phyloP scores from a whole-genome alignment of 2,113 vertebrate genomes.

The Loxodonta africana region DNA sequence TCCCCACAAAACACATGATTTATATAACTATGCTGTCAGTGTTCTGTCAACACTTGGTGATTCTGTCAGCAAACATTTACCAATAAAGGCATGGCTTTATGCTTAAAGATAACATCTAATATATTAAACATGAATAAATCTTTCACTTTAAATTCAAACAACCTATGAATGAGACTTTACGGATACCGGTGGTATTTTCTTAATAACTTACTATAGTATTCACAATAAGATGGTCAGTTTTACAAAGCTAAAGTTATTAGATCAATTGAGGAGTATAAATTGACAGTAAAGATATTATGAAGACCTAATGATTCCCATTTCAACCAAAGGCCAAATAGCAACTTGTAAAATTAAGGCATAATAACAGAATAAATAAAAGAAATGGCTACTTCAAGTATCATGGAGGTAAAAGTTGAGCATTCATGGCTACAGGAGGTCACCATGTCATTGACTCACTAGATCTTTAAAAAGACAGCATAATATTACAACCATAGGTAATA shows the following conservation, averaged over 20 bases:
- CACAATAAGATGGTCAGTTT: constrained; percentile 9
- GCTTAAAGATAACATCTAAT: not conserved
- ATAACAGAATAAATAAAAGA: constrained; percentile 51
- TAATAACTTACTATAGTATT: not conserved
- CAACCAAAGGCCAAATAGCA: not conserved
- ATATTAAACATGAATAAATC: not conserved
- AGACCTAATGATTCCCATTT: not conserved
- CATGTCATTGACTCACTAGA: not conserved
- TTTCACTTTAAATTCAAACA: constrained; percentile 11
- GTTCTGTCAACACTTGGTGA: not conserved
- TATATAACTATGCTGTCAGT: not conserved
- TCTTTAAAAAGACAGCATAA: not conserved
- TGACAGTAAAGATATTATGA: not conserved
- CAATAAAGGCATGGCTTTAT: not conserved
- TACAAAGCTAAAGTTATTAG: constrained; percentile 55
- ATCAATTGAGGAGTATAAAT: not conserved
- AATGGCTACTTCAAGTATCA: not conserved
- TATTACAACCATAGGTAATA: not conserved
- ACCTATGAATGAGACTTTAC: not conserved
- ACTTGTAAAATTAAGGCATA: constrained; percentile 2
- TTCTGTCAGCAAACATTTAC: constrained; percentile 28
- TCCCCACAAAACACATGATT: not conserved
- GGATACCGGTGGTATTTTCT: not conserved
- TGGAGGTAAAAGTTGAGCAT: constrained; percentile 34
- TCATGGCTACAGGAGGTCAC: not conserved